phyloP scores from a whole-genome alignment of 2,888 invertebrate genomes.

The Dryomyza anilis region DNA sequence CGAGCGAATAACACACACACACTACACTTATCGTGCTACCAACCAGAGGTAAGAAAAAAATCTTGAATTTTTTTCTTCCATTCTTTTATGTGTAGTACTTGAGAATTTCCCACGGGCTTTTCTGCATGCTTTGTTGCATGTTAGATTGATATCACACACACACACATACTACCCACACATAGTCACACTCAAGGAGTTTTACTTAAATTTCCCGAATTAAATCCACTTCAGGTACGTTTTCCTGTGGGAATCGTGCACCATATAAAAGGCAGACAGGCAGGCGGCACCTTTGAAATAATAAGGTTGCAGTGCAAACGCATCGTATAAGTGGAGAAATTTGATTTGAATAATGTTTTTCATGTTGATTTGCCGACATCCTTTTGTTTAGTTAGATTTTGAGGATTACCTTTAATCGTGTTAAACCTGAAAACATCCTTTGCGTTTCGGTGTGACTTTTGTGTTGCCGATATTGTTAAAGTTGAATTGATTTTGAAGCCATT shows the following conservation, averaged over 20 bases:
- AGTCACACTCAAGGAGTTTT: slow-evolving; percentile 1
- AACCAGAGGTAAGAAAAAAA: too few species aligned
- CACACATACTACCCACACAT: not conserved
- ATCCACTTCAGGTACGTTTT: slow-evolving; percentile 16
- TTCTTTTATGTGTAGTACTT: slow-evolving; percentile 38
- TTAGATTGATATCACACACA: not conserved
- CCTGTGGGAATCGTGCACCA: slow-evolving; percentile 26
- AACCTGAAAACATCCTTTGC: too few species aligned
- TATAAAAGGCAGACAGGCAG: slow-evolving; percentile 26
- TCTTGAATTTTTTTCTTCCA: too few species aligned
- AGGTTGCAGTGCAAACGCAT: slow-evolving; percentile 19
- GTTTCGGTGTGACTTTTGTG: too few species aligned
- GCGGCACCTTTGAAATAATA: slow-evolving; percentile 22
- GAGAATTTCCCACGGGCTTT: slow-evolving; percentile 41
- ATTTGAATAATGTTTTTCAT: slow-evolving; percentile 49
- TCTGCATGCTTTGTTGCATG: slow-evolving; percentile 11
- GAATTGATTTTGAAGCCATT: too few species aligned
- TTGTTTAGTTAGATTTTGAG: not conserved
- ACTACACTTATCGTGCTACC: not conserved
- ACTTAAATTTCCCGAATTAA: slow-evolving; percentile 21
- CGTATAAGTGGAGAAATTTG: slow-evolving; percentile 54
- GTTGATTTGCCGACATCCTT: not conserved
- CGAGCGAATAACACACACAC: not conserved
- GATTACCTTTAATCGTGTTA: not conserved
- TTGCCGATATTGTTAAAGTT: too few species aligned